Percentiles rank a stretch among this genome's conserved stretches.
These are phyloP conservation scores for Carpatolechia fugitivella DNA, from an alignment of 2,888 invertebrate genomes.

Conservation along the genomic window DNA sequence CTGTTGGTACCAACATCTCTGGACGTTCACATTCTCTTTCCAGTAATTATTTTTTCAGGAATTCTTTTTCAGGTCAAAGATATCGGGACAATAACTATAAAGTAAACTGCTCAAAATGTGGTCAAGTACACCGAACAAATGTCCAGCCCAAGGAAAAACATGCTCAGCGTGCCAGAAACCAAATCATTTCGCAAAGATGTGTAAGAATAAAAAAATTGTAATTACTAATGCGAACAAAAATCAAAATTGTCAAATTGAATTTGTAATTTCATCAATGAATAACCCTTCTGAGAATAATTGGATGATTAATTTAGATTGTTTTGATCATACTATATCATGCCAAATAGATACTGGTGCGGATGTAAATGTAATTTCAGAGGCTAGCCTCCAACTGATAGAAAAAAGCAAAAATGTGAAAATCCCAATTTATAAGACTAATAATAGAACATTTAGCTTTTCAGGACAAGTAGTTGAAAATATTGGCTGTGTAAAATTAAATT, in stretches of 20 bases:
- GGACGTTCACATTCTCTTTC: not conserved
- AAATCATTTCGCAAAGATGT: constrained; percentile 2
- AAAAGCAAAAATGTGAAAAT: not conserved
- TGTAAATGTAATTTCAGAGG: not conserved
- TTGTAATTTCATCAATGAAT: not conserved
- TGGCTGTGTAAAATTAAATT: not conserved
- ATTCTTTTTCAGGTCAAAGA: not conserved
- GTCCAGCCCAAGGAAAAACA: not conserved
- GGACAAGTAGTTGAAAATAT: not conserved
- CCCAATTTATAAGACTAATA: not conserved
- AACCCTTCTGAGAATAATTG: not conserved
- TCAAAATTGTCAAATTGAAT: not conserved
- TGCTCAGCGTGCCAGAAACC: not conserved
- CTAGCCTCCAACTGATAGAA: not conserved
- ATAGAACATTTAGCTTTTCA: not conserved
- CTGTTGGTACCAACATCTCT: too few relatives aligned
- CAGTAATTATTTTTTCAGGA: not conserved
- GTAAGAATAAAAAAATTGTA: not conserved
- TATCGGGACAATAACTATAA: not conserved
- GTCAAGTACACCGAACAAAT: not conserved
- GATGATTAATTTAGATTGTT: not conserved
- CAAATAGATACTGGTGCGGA: not conserved
- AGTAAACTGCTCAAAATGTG: not conserved
- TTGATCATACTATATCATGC: not conserved
- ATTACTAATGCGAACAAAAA: not conserved